Base-by-base conservation (phyloP, 2,113 vertebrate species). In the Nothobranchius kuhntae region DNA sequence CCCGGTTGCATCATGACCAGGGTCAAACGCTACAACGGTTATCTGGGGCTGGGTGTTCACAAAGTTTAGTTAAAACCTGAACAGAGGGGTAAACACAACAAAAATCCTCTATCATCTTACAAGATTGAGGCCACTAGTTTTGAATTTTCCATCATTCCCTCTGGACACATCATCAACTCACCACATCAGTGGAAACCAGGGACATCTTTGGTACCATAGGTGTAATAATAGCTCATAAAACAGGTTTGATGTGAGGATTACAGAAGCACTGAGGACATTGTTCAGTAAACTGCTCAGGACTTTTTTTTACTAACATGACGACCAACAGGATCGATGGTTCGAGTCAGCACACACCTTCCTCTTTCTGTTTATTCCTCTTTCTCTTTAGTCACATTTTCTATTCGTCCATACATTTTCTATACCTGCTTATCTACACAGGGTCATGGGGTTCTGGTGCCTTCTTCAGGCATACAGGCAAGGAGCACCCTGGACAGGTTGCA, bases 241-340 rank as follows among this genome's bases (percentile, higher is more conserved):
- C 62, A 44, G 30, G 38, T 71, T 50, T 55, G 70, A 68, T 52
- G 44, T 17, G 44, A n/a, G 13, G 66, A 65, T 48, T 61, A 45
- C 24, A 26, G 24, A 2, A 9, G 63, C 63, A 60, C n/a, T 54
- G 61, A 35, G 61, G 65, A 11, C 54, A 54, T 61, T 78, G 54
- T 55, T 35, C 13, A 52, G 6, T 55, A n/a, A 58, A 21, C 44
- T 14, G 38, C 38, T 8, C 38, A 40, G 38, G 26, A 30, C 26
- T n/a, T n/a, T n/a, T n/a, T 30, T 30, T 30, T 4, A 30, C 26
- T 2, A 2, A 30, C 26, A 30, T 30, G 26, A 30, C 26, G 26
- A 30, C 26, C 26, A 30, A 30, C 26, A 30, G 26, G 26, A 30
- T 30, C 26, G 26, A 30, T 2, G 26, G 2, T 30, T 30, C 45